These are phyloP conservation scores for Nasonia vitripennis DNA, from an alignment of 1,140 invertebrate species.

Conservation along the genomic window DNA sequence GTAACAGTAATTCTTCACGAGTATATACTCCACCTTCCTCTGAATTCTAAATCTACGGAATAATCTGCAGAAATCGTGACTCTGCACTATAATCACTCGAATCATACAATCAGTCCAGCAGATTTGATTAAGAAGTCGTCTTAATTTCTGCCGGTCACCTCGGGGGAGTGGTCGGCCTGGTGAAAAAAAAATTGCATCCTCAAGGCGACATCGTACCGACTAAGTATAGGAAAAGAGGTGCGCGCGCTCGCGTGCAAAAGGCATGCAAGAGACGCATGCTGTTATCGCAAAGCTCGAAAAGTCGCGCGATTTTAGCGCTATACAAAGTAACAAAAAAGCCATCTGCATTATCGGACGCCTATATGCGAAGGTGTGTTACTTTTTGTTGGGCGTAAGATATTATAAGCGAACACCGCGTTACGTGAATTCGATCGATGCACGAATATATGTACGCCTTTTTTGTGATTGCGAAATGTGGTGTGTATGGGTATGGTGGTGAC, in stretches of 20 bases:
- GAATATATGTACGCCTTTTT: not conserved
- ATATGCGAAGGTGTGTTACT: constrained; percentile 39
- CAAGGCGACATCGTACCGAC: constrained; percentile 21
- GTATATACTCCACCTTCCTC: too few species aligned
- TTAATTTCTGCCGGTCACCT: too few species aligned
- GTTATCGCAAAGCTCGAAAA: constrained; percentile 30
- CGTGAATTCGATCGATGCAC: constrained; percentile 34
- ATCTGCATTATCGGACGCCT: constrained; percentile 28
- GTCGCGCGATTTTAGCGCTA: constrained; percentile 23
- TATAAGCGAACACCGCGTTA: constrained; percentile 28
- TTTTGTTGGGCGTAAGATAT: constrained; percentile 14
- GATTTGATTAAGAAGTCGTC: too few species aligned
- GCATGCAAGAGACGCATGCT: constrained; percentile 30
- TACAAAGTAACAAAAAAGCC: constrained; percentile 14
- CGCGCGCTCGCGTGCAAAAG: constrained; percentile 39
- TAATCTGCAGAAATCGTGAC: too few species aligned
- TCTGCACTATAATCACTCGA: too few species aligned
- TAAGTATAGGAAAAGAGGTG: constrained; percentile 19
- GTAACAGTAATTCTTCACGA: too few species aligned
- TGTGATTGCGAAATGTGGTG: not conserved
- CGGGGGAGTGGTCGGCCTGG: constrained; percentile 33
- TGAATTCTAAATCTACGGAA: too few species aligned
- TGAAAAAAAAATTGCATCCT: not conserved
- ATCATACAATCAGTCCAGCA: too few species aligned
- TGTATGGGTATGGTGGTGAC: constrained; percentile 9